These are phyloP conservation scores for Oxyteleia sp. DNA, from an alignment of 2,888 invertebrate genomes.

Conservation along the genomic window DNA sequence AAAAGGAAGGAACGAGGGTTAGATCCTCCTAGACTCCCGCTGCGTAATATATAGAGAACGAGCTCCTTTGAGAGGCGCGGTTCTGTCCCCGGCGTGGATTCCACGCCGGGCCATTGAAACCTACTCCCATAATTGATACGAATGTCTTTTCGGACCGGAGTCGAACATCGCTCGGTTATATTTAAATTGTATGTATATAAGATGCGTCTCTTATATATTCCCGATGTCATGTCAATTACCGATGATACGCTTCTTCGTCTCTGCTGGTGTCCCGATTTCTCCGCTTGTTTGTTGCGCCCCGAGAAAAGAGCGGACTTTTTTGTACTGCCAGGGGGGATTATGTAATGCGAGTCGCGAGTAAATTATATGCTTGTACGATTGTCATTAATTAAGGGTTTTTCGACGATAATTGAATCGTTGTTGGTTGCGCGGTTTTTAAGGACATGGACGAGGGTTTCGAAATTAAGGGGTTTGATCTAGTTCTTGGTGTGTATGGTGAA, in stretches of 20 bases:
- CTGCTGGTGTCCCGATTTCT: constrained; percentile 67
- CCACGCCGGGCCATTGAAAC: constrained; percentile 83
- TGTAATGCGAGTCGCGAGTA: constrained; percentile 27
- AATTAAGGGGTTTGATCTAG: too few relatives aligned
- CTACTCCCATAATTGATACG: constrained; percentile 87
- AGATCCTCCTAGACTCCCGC: constrained; percentile 83
- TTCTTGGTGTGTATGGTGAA: too few relatives aligned
- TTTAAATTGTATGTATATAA: constrained; percentile 80
- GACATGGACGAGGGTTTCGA: too few relatives aligned
- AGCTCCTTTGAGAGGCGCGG: constrained; percentile 85
- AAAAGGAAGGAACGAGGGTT: constrained; percentile 73
- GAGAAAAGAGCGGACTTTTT: constrained; percentile 40
- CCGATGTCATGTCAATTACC: constrained; percentile 82
- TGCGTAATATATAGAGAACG: constrained; percentile 87
- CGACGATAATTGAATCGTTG: constrained; percentile 24
- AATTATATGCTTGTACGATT: constrained; percentile 34
- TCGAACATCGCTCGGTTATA: constrained; percentile 84
- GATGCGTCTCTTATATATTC: constrained; percentile 74
- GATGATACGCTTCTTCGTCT: constrained; percentile 75
- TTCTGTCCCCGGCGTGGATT: constrained; percentile 83
- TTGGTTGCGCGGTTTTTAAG: too few relatives aligned
- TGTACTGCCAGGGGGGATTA: constrained; percentile 17
- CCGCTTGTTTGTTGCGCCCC: constrained; percentile 62
- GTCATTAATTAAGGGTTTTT: constrained; percentile 40
- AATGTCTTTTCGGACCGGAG: constrained; percentile 85